Conservation (phyloP, 2,888 invertebrate species). For the Spisula subtruncata region DNA sequence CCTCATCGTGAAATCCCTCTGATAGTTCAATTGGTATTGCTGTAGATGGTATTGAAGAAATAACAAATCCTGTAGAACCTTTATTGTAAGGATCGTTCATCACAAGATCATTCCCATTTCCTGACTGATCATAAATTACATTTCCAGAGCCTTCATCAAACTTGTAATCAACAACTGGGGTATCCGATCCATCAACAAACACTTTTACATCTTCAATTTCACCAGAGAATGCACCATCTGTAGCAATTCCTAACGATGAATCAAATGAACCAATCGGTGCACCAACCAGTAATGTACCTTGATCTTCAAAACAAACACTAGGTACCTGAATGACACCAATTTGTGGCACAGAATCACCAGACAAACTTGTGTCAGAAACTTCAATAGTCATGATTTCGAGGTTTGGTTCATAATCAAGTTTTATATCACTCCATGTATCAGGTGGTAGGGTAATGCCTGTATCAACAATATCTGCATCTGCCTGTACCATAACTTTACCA, state of each 20-base stretch:
- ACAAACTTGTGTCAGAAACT: background rate
- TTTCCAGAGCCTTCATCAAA: slow-evolving; percentile 49
- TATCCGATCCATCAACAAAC: slow-evolving; percentile 17
- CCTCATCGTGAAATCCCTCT: slow-evolving; percentile 38
- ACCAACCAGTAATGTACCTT: slow-evolving; percentile 77
- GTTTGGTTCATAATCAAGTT: slow-evolving; percentile 65
- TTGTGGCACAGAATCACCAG: slow-evolving; percentile 15
- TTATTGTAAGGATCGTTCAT: slow-evolving; percentile 42
- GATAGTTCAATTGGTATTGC: slow-evolving; percentile 31
- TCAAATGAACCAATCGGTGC: slow-evolving; percentile 65
- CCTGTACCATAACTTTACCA: slow-evolving; percentile 47
- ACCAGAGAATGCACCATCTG: slow-evolving; percentile 64
- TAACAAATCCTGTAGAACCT: slow-evolving; percentile 22
- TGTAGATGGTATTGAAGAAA: slow-evolving; percentile 54
- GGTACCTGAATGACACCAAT: slow-evolving; percentile 53
- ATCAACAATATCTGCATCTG: slow-evolving; percentile 43
- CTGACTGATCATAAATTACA: slow-evolving; percentile 21
- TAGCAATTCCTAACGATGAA: slow-evolving; percentile 36
- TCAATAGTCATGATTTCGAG: slow-evolving; percentile 14
- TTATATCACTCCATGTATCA: slow-evolving; percentile 67
- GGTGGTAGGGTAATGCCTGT: slow-evolving; percentile 44
- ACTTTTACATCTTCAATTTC: slow-evolving; percentile 61
- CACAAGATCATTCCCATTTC: slow-evolving; percentile 33
- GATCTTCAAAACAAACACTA: slow-evolving; percentile 61
- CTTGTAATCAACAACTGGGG: slow-evolving; percentile 14